Conservation (phyloP, 2,113 vertebrate species). For the Eupsittula cactorum region DNA sequence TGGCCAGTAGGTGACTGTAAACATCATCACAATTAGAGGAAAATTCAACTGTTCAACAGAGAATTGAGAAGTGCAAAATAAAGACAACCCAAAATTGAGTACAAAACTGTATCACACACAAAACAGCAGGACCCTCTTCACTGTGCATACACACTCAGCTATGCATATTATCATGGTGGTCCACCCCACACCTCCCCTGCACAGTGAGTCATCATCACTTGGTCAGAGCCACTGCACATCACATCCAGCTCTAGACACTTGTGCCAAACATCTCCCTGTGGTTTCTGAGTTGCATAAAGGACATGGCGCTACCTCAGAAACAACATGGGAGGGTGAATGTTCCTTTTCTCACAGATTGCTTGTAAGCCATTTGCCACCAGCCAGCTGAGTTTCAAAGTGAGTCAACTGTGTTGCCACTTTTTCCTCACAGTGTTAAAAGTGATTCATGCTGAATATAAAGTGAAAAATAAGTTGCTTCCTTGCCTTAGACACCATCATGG, state of each 20-base stretch:
- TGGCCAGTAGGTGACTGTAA: neutral
- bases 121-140: neutral
- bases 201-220: rapidly evolving
- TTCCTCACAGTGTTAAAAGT: neutral
- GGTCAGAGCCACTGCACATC: neutral
- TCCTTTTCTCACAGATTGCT: neutral
- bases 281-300: neutral
- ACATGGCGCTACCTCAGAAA: neutral
- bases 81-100: neutral
- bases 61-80: neutral
- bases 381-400: neutral
- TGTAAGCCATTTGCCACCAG: neutral
- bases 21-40: neutral
- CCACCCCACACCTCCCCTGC: too few species aligned
- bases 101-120: neutral
- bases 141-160: neutral
- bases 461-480: neutral
- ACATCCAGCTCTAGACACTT: neutral
- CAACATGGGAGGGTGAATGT: neutral
- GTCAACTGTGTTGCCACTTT: neutral
- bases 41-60: neutral
- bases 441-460: neutral
- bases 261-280: neutral
- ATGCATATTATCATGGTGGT: rapidly evolving
- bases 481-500: neutral